Evolutionary conservation across 2,797 vertebrate species (phyloP).

Genomic region (Hydrophis major): DNA sequence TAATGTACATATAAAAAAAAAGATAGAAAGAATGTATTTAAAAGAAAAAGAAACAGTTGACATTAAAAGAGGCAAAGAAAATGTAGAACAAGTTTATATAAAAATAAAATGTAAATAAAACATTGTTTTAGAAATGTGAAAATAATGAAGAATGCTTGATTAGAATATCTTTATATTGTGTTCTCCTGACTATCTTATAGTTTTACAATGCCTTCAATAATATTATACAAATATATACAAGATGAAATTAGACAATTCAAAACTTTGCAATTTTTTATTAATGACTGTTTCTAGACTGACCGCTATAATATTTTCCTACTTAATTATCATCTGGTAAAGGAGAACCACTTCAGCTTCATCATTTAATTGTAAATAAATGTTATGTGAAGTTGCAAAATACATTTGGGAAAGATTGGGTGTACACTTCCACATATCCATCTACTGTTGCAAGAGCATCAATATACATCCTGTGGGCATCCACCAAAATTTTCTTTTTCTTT

Average conservation of each 20-base stretch:
- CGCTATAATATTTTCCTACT: neutral
- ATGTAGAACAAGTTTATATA: neutral
- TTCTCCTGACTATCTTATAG: no score
- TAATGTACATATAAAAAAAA: neutral
- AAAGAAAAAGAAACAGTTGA: neutral
- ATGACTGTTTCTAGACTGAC: conserved; percentile 10
- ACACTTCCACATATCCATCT: neutral
- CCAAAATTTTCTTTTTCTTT: neutral
- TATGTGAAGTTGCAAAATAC: neutral
- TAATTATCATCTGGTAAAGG: neutral
- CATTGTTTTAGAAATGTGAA: neutral
- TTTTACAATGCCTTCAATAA: neutral
- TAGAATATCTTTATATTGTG: neutral
- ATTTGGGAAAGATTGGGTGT: neutral
- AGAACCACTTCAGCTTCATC: neutral
- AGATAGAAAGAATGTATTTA: neutral
- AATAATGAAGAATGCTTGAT: neutral
- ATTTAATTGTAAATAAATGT: accelerated
- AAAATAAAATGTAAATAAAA: neutral
- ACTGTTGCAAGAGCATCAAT: neutral
- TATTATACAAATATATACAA: neutral
- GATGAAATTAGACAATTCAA: neutral
- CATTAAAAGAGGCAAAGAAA: neutral
- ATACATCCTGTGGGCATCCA: neutral
- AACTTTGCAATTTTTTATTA: conserved; percentile 13